Conservation (phyloP, 2,113 vertebrate species). For the Ibidorhyncha struthersii region DNA sequence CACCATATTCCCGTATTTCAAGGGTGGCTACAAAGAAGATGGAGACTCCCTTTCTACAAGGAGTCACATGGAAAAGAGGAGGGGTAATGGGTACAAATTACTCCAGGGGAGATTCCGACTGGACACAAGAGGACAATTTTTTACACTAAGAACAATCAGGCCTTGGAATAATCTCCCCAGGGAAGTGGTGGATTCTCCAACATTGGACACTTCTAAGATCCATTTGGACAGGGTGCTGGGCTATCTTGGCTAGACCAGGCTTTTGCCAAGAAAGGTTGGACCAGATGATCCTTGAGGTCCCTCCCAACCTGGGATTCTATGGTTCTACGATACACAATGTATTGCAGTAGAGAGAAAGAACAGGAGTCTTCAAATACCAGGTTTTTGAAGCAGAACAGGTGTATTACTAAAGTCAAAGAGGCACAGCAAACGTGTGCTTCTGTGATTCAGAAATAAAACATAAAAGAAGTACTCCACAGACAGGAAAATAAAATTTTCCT, state of each 20-base stretch:
- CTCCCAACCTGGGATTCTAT: background rate
- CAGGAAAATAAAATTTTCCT: background rate
- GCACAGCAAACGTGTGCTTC: background rate
- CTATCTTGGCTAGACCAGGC: background rate
- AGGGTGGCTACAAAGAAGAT: too few relatives aligned
- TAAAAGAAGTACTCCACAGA: background rate
- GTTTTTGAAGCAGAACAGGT: background rate
- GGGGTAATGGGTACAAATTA: background rate
- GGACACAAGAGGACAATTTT: background rate
- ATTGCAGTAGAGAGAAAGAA: background rate
- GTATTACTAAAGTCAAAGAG: background rate
- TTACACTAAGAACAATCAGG: background rate
- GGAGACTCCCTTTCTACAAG: background rate
- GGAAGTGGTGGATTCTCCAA: background rate
- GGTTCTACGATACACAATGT: background rate
- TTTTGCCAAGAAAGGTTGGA: background rate
- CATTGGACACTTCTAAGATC: background rate
- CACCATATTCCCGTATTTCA: too few relatives aligned
- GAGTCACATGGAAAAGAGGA: background rate
- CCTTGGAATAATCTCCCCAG: background rate
- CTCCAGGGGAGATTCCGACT: background rate
- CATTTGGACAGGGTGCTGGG: background rate
- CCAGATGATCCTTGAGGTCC: background rate
- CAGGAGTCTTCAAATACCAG: background rate
- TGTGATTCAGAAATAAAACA: background rate